Base-by-base conservation (phyloP, 2,888 invertebrate genomes). In the Apodemia mormo region DNA sequence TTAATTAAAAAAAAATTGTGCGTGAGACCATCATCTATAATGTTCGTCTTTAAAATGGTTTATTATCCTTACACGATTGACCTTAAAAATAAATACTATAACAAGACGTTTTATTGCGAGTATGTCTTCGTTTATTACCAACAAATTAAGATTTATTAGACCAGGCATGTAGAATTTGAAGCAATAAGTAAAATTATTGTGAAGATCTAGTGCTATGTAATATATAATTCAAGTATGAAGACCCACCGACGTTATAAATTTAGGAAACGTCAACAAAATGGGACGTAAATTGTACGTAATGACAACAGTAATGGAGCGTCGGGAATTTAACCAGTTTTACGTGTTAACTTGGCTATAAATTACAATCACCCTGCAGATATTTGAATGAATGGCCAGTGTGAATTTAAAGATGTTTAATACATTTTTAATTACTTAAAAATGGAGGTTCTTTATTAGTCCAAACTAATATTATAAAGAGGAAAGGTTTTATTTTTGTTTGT, bases 221-320 rank as follows among this genome's bases (percentile, higher is more conserved):
- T 61, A 61, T 61, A 61, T 61, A 61, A 61, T 61, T 61, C 61
- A 61, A 33, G 61, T 61, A 61, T 12, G 61, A 61, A 12, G 33
- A 12, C 61, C 61, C 5, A 33, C 33, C 61, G 61, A 61, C 61
- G 61, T 33, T 33, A 61, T 61, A 61, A 33, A 61, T 61, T 61
- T 61, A 61, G 61, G 14, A 45, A 52, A 61, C 33, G 61, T 61
- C 61, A 61, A 61, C 61, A 61, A 61, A 61, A 61, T 61, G 33
- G 61, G 61, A 58, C 58, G 58, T 61, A 61, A 61, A 61, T 61
- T 33, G 61, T 61, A 61, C 33, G 61, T 61, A 61, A 61, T 61
- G 61, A 61, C 61, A 61, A 61, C 61, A 61, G 33, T 61, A 33
- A 61, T 33, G 33, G 61, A 33, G 14, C 61, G 37, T 61, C 33